Evolutionary conservation across 2,113 vertebrate species (phyloP), one percentile per base, ranked within the genome.

Genomic region (Apodemus speciosus): DNA sequence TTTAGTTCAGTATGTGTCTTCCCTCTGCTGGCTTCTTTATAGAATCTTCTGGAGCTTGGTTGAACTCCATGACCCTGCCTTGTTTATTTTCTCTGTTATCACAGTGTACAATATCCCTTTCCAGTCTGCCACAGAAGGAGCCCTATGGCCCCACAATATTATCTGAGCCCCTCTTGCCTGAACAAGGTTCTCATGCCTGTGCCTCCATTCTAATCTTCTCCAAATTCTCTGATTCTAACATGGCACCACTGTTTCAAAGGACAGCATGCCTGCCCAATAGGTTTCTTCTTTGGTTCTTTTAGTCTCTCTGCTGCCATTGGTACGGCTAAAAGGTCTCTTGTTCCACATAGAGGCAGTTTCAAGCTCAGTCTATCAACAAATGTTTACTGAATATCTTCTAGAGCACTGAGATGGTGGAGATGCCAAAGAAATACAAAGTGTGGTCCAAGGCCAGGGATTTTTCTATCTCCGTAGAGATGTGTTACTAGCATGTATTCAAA

Each of bases 1-100:
- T 89, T 97, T 96, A 77, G 96, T 97, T 97, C 93, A 73, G 77
- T 87, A 94, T 87, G 66, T 94, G 96, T 18, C 38, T 92, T 90
- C 91, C 93, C 90, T 38, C 2, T 83, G 64, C 77, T 79, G 76
- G 91, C 90, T 79, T 89, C 90, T 94, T 73, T 90, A 92, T 89
- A 97, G 88, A 94, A 95, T 92, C 81, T 73, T 75, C 72, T 77
- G 10, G 76, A 94, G 72, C n/a, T 87, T 79, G 88, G 93, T 96
- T 91, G 97, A 96, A 96, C 73, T 62, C 49, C 92, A 60, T 93
- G 72, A 53, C 77, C 32, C 53, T 85, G 75, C 49, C 96, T 89
- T 96, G 85, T 96, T 96, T 94, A 88, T 80, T 94, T 75, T 94
- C 87, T 93, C 90, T 93, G 89, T 87, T 84, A 90, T 64, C 81